These are phyloP conservation scores for Ceuthmochares aereus DNA, from an alignment of 2,113 vertebrate species.

Conservation along the genomic window DNA sequence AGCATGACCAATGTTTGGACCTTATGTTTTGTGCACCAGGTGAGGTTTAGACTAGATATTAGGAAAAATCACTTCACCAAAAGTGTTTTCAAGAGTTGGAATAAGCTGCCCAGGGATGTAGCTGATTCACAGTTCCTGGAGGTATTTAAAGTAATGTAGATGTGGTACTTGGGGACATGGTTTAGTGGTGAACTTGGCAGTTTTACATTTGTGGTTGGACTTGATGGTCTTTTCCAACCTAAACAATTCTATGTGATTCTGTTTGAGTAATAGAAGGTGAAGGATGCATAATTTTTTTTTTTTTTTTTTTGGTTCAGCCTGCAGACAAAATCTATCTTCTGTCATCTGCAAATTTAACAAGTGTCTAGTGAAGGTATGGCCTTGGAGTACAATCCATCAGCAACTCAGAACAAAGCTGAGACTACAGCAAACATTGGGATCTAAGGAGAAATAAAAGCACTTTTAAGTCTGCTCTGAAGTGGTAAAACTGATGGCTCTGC, in stretches of 20 bases:
- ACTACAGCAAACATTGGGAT: background rate
- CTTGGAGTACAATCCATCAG: background rate
- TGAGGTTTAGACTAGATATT: too few species aligned
- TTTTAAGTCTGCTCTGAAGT: background rate
- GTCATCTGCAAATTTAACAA: background rate
- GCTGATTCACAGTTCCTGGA: too few species aligned
- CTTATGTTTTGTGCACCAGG: background rate
- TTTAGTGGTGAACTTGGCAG: too few species aligned
- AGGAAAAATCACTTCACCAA: too few species aligned
- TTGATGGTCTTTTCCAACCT: too few species aligned
- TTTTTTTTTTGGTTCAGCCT: background rate
- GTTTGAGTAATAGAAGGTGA: background rate
- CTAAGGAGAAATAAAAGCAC: background rate
- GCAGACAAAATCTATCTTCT: background rate
- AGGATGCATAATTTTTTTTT: accelerated
- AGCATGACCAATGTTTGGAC: background rate
- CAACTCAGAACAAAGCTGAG: background rate
- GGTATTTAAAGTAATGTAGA: too few species aligned
- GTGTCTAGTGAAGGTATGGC: background rate
- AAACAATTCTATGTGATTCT: too few species aligned
- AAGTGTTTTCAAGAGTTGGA: too few species aligned
- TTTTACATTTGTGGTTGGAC: too few species aligned
- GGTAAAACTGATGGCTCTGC: background rate
- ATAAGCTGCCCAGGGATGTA: too few species aligned
- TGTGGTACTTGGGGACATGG: too few species aligned